These are phyloP conservation scores for Myotis yumanensis DNA, from an alignment of 2,113 vertebrate genomes.

Conservation along the genomic window DNA sequence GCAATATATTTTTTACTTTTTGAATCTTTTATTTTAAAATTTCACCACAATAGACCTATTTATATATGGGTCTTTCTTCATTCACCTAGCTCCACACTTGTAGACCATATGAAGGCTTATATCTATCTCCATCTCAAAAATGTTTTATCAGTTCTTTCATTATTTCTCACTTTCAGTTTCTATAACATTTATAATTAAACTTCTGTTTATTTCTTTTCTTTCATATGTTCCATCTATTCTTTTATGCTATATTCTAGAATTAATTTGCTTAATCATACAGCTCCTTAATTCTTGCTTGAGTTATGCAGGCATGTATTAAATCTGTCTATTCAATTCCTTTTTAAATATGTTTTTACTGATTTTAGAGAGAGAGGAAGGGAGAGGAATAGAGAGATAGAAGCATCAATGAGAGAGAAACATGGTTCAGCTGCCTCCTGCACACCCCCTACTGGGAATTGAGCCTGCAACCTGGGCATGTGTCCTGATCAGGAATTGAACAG, in stretches of 20 bases:
- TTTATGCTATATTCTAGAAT: not conserved
- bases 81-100: not conserved
- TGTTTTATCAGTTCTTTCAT: not conserved
- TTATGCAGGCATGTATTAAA: not conserved
- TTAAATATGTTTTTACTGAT: too few relatives aligned
- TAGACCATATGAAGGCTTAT: not conserved
- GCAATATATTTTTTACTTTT: not conserved
- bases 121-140: not conserved
- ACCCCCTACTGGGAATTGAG: too few relatives aligned
- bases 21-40: conserved; percentile 14
- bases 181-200: not conserved
- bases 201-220: not conserved
- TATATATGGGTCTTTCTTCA: not conserved
- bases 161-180: not conserved
- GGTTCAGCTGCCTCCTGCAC: too few relatives aligned
- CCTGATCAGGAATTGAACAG: too few relatives aligned
- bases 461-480: too few relatives aligned
- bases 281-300: not conserved
- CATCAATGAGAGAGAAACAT: too few relatives aligned
- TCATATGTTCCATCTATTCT: not conserved
- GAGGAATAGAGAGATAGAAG: too few relatives aligned
- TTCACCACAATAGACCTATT: not conserved
- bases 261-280: conserved; percentile 10
- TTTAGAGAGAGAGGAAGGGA: too few relatives aligned
- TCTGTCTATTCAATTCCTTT: not conserved